A percentile compares a stretch with the other conserved stretches of the same genome.
Conservation (phyloP, 2,888 invertebrate species). For the Cordilura impudica region DNA sequence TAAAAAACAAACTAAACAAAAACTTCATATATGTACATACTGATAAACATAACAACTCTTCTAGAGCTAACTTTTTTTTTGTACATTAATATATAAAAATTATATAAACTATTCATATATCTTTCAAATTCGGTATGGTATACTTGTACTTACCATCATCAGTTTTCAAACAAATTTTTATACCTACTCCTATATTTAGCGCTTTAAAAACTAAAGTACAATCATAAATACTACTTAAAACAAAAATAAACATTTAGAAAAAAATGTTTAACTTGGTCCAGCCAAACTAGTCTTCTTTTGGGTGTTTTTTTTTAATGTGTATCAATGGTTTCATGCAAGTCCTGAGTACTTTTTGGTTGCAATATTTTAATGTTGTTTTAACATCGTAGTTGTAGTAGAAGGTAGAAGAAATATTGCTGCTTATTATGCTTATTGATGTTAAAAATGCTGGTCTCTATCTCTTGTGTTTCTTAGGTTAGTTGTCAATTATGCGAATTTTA, state of each 20-base stretch:
- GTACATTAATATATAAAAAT: not conserved
- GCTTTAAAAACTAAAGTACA: not conserved
- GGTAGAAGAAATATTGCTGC: not conserved
- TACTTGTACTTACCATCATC: not conserved
- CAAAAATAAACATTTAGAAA: not conserved
- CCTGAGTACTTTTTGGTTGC: slow-evolving; percentile 35
- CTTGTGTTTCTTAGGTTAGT: not conserved
- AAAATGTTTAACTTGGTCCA: slow-evolving; percentile 47
- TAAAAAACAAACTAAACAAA: not conserved
- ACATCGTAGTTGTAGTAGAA: slow-evolving; percentile 18
- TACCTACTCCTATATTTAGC: not conserved
- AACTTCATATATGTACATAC: not conserved
- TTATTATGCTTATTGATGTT: slow-evolving; percentile 32
- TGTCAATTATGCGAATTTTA: not conserved
- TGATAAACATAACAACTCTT: not conserved
- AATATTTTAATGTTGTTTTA: not conserved
- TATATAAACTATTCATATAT: not conserved
- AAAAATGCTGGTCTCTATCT: slow-evolving; percentile 12
- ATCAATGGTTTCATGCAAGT: slow-evolving; percentile 29
- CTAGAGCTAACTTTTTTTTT: not conserved
- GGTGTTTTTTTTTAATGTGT: slow-evolving; percentile 10
- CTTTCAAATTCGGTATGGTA: not conserved
- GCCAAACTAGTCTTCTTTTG: slow-evolving; percentile 42
- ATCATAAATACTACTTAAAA: not conserved
- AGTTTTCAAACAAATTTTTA: not conserved